Evolutionary conservation across 2,113 vertebrate genomes (phyloP).

Genomic region (Cinclus mexicanus): DNA sequence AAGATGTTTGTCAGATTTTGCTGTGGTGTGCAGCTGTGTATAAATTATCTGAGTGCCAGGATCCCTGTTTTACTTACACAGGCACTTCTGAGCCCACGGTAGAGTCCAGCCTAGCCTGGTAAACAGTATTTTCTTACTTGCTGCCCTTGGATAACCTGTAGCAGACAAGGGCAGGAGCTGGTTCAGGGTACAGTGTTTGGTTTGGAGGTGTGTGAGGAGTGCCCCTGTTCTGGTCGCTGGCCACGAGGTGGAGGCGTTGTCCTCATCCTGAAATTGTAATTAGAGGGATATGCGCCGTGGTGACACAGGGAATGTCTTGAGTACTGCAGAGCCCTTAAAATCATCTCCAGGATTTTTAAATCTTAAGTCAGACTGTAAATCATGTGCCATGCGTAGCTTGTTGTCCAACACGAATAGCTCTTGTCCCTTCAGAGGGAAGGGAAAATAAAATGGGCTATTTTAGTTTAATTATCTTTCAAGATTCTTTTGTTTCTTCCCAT

Average conservation of each 20-base stretch:
- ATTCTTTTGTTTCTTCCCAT: neutral
- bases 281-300: accelerated
- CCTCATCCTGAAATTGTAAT: neutral
- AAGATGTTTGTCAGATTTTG: neutral
- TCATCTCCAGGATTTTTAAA: neutral
- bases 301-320: neutral
- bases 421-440: neutral
- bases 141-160: neutral
- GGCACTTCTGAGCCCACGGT: neutral
- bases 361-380: neutral
- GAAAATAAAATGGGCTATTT: neutral
- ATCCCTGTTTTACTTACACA: neutral
- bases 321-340: neutral
- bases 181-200: accelerated
- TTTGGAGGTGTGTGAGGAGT: neutral
- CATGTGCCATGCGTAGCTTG: accelerated
- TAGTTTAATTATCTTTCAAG: neutral
- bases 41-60: neutral
- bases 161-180: neutral
- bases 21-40: neutral
- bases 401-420: neutral
- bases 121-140: neutral
- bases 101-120: neutral
- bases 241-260: constrained; percentile 64
- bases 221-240: neutral